These are phyloP conservation scores for Oryctes rhinoceros DNA, from an alignment of 1,140 invertebrate species.

Conservation along the genomic window DNA sequence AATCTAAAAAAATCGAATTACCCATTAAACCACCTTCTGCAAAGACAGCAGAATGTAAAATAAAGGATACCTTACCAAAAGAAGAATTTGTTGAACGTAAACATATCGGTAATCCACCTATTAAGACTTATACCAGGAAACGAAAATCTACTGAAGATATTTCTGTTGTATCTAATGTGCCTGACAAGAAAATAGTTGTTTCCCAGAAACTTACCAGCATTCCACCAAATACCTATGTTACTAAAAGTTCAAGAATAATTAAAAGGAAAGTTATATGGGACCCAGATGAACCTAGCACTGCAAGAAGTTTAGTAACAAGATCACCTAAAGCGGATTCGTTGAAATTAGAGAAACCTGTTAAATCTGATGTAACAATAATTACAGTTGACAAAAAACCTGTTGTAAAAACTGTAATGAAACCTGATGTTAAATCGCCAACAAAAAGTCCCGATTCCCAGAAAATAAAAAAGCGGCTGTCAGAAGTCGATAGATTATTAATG, in stretches of 20 bases:
- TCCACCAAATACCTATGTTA: constrained; percentile 53
- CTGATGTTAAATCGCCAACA: constrained; percentile 26
- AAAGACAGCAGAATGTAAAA: constrained; percentile 8
- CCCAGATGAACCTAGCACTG: constrained; percentile 66
- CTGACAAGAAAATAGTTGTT: constrained; percentile 35
- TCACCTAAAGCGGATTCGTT: constrained; percentile 30
- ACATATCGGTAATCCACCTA: constrained; percentile 42
- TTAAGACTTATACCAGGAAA: constrained; percentile 59
- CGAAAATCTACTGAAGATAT: constrained; percentile 53
- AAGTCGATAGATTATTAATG: constrained; percentile 79
- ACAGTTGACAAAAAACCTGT: not conserved
- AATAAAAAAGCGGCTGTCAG: constrained; percentile 66
- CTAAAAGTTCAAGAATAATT: constrained; percentile 67
- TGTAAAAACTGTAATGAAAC: not conserved
- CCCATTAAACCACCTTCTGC: not conserved
- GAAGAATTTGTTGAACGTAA: constrained; percentile 27
- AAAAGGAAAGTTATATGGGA: constrained; percentile 76
- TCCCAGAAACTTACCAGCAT: constrained; percentile 26
- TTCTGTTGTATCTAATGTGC: not conserved
- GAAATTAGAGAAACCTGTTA: constrained; percentile 6
- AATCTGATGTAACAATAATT: constrained; percentile 50
- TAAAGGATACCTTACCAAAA: not conserved
- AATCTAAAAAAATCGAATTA: constrained; percentile 18
- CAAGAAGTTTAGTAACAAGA: constrained; percentile 37
- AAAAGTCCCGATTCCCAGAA: constrained; percentile 12